A percentile compares a stretch with the other conserved stretches of the same genome.
phyloP scores from a whole-genome alignment of 2,888 invertebrate genomes.

The Dynastes grantii region DNA sequence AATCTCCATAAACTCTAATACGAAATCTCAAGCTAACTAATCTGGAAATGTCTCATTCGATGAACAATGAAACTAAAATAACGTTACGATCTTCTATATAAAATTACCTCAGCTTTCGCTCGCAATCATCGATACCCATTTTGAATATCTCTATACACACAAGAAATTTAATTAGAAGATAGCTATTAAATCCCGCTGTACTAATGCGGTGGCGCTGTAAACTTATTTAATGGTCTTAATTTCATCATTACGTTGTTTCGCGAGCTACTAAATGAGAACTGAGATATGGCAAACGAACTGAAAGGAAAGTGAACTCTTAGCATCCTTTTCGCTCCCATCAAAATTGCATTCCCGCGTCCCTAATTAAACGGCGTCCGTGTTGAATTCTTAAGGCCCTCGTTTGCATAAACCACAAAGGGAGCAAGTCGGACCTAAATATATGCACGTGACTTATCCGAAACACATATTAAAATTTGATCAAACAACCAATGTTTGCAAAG shows the following conservation, averaged over 20 bases:
- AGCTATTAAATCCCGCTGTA: background rate
- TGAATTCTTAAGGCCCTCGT: constrained; percentile 14
- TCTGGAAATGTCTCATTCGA: no score
- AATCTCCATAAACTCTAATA: no score
- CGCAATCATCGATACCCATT: background rate
- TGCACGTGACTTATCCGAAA: background rate
- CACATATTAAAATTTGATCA: constrained; percentile 1
- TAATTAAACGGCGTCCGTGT: constrained; percentile 15
- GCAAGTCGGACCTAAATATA: background rate
- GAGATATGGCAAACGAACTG: constrained; percentile 36
- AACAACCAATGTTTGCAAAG: constrained; percentile 1
- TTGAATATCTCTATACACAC: constrained; percentile 6
- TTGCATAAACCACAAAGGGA: constrained; percentile 7
- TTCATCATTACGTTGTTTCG: constrained; percentile 8
- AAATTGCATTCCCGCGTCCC: constrained; percentile 19
- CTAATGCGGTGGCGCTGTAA: constrained; percentile 2
- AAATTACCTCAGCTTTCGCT: background rate
- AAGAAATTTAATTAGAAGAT: constrained; percentile 27
- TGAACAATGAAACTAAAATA: no score
- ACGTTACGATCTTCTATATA: background rate
- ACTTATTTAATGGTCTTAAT: constrained; percentile 30
- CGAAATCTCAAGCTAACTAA: no score
- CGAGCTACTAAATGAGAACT: constrained; percentile 17
- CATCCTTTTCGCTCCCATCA: constrained; percentile 8
- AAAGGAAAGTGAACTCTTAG: constrained; percentile 20